phyloP scores from a whole-genome alignment of 1,140 invertebrate genomes.

The Maconellicoccus hirsutus region DNA sequence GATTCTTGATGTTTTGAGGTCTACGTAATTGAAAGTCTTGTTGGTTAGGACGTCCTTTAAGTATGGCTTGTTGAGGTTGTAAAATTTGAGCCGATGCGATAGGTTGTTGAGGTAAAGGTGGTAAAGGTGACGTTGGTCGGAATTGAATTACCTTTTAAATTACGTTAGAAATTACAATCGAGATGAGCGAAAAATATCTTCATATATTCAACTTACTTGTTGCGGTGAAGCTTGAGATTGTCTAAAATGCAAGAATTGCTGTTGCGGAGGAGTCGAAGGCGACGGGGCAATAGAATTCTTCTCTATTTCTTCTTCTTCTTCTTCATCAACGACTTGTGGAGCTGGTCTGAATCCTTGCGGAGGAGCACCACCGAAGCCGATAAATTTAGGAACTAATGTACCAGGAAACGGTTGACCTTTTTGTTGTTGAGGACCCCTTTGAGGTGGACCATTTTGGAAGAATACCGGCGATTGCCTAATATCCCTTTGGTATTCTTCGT shows the following conservation, averaged over 20 bases:
- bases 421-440: conserved; percentile 15
- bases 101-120: conserved; percentile 9
- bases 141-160: conserved; percentile 22
- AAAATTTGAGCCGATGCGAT: conserved; percentile 9
- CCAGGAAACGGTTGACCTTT: conserved; percentile 21
- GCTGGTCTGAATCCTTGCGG: conserved; percentile 29
- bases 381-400: conserved; percentile 24
- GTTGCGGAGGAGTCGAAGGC: conserved; percentile 24
- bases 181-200: background rate
- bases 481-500: conserved; percentile 23
- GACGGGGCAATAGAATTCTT: conserved; percentile 26
- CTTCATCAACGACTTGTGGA: conserved; percentile 27
- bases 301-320: conserved; percentile 28
- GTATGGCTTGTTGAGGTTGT: background rate
- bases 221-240: conserved; percentile 13
- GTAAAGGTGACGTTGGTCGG: conserved; percentile 24
- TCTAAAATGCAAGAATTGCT: conserved; percentile 14
- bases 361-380: conserved; percentile 16
- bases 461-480: conserved; percentile 21
- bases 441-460: conserved; percentile 23
- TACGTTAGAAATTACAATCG: background rate
- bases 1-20: conserved; percentile 15
- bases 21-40: conserved; percentile 20
- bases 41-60: conserved; percentile 12
- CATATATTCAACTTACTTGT: background rate